Evolutionary conservation across 2,888 invertebrate genomes (phyloP), one percentile per base, ranked within the genome.

Genomic region (Plebejus melissa): DNA sequence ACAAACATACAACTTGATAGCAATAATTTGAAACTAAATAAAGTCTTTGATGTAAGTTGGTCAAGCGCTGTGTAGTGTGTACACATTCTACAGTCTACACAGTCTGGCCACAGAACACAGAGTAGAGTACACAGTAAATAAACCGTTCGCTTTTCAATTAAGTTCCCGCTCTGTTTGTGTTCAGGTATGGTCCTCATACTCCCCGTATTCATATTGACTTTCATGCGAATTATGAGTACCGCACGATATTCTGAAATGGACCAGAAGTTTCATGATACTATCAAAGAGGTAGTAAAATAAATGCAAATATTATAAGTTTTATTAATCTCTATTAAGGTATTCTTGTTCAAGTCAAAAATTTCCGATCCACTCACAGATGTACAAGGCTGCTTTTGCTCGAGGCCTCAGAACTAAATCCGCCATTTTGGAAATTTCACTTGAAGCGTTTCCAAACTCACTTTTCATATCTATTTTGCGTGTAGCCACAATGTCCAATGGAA

Each of bases 91-190:
- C 22, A 22, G 22, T 22, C 22, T 22, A 89, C 83, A 90, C 87
- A 89, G 87, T 85, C 87, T 87, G 86, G 87, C 83, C 88, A 86
- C 83, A 80, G 82, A 79, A 22, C 32, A 86, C 83, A 80, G 82
- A 79, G 13, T 13, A 32, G 83, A 86, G 87, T 79, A 82, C 86
- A 85, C 83, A 84, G 87, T 84, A 90, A 92, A 92, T 91, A 91
- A 84, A 82, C 82, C 84, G 86, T 83, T 85, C 87, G 88, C 88
- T 90, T 90, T 90, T 85, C 91, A 91, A 91, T 92, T 91, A 90
- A 90, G 84, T 86, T 82, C 81, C 82, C 85, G 82, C 84, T 85
- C 86, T 87, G 89, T 89, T 87, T 90, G 86, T 84, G 84, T 88
- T 88, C 82, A 81, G 78, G 65, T 65, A 65, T 65, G 28, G 32